Evolutionary conservation across 2,797 vertebrate genomes (phyloP), one percentile per base, ranked within the genome.

Genomic region (Australoheros facetus): DNA sequence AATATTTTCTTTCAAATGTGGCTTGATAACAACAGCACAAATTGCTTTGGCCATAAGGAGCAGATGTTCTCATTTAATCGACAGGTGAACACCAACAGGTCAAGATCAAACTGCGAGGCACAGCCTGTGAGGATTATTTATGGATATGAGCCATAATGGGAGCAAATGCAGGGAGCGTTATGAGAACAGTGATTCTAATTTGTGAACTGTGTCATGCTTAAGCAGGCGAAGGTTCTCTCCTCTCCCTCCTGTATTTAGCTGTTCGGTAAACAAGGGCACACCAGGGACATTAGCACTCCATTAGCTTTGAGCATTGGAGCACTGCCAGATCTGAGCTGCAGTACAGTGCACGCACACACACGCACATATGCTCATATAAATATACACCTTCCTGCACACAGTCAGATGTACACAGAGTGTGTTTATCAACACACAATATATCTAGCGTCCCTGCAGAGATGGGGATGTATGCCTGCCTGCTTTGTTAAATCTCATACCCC

Each of bases 251-350:
- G 75, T 83, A 87, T 92, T 88, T 87, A 91, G 87, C 81, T 83
- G 77, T 76, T 83, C 80, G 73, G 85, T 86, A 90, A 92, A 93
- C 86, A 91, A 83, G 76, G 51, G 76, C 75, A 83, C 88, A 79
- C 75, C 56, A 64, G 87, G 79, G 85, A 89, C 87, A 85, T 91
- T 88, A 88, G 75, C 82, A 54, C 84, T 80, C 87, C 80, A 90
- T 92, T 88, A 91, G 85, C 73, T 73, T 73, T 60, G 78, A 88
- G 73, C 74, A 64, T 2, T 88, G 87, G 88, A 89, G 80, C 60
- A n/a, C 26, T 66, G 89, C 90, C 89, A 88, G 71, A 64, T 42
- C 55, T 79, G 72, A 70, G 75, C 56, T 37, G 60, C 73, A 84
- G 62, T 39, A 71, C 51, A 82, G 23, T 13, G 53, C 56, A 75